Percentiles rank a stretch among this genome's conserved stretches.
phyloP scores from a whole-genome alignment of 2,888 invertebrate species.

The Amaurobius ferox region DNA sequence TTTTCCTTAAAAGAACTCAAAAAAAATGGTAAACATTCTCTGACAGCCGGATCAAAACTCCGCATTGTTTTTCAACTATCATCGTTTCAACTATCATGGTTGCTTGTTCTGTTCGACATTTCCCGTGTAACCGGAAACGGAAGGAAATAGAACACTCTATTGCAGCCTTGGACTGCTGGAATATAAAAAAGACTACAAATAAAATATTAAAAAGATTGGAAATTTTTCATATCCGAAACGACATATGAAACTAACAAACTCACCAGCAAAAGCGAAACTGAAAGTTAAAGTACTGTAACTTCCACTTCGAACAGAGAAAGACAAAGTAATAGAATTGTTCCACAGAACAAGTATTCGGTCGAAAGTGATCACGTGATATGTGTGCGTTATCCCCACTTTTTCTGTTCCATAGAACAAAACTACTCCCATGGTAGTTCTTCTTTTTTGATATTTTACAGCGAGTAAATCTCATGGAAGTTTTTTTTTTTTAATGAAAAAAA shows the following conservation, averaged over 20 bases:
- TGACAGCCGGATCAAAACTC: too few species aligned
- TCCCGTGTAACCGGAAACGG: constrained; percentile 27
- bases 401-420: neutral
- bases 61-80: too few species aligned
- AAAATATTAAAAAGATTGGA: too few species aligned
- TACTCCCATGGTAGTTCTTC: neutral
- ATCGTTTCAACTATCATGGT: too few species aligned
- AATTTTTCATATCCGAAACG: too few species aligned
- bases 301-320: neutral
- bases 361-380: neutral
- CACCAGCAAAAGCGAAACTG: constrained; percentile 19
- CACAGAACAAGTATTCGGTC: neutral
- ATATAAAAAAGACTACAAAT: too few species aligned
- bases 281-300: neutral
- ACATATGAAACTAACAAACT: neutral
- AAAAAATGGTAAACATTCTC: too few species aligned
- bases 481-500: neutral
- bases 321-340: constrained; percentile 1
- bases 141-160: constrained; percentile 12
- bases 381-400: neutral
- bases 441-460: neutral
- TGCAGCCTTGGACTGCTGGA: constrained; percentile 9
- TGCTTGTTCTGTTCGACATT: neutral
- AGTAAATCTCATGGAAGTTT: neutral
- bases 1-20: too few species aligned